Evolutionary conservation across 1,140 invertebrate genomes (phyloP), one percentile per base, ranked within the genome.

Genomic region (Drosophila kepulauana): DNA sequence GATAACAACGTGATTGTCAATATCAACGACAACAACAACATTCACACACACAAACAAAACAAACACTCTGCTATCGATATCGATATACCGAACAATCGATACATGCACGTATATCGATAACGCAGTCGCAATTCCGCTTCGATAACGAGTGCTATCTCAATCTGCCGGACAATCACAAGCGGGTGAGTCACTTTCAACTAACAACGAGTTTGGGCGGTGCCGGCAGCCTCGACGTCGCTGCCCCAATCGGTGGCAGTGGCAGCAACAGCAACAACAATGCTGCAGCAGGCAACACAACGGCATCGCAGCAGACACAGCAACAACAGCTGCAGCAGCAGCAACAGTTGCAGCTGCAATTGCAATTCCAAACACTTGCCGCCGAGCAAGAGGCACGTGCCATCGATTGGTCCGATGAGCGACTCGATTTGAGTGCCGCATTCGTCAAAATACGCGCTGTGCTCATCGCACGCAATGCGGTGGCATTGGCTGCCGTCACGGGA

Each of bases 91-190:
- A 33, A 6, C 30, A 10, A 38, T 38, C 35, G 35, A 38, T 38
- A 38, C 20, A 3, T 25, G 20, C 20, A 25, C 20, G 20, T 25
- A 25, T 25, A 25, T 25, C 20, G 20, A 25, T 25, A 25, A 54
- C 35, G 91, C 95, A 99, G 98, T 99, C 98, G 95, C 98, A 99
- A 94, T 99, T 99, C 95, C 96, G 98, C 92, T 99, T 99, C 95
- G 98, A 99, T 94, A 99, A 99, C 95, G 98, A 99, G 94, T 98
- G 97, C 95, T 96, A 97, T 94, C 95, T 98, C 93, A 97, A 97
- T 94, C 95, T 99, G 92, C 97, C 97, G 93, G 98, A 98, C 94
- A 98, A 98, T 95, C 97, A 98, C 94, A 97, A 97, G 95, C 95
- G 97, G 97, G 97, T 98, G 96, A 97, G 97, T 97, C 86, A 88